Evolutionary conservation across 2,888 invertebrate species (phyloP).

Genomic region (Ichneumoninae sp.): DNA sequence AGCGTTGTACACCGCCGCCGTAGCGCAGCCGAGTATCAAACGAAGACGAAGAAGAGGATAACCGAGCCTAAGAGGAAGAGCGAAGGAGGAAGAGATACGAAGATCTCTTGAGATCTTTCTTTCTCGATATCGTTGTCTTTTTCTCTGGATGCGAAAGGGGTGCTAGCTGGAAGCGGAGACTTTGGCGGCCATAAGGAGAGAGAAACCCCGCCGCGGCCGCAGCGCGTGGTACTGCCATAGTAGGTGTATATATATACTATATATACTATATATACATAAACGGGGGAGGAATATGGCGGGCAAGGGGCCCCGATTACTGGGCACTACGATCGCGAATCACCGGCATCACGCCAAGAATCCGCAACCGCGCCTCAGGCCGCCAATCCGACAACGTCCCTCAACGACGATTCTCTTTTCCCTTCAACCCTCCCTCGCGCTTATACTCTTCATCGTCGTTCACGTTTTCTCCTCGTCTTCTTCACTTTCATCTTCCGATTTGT

Average conservation of each 20-base stretch:
- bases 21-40: conserved; percentile 76
- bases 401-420: conserved; percentile 65
- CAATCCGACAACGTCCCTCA: conserved; percentile 82
- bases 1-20: conserved; percentile 63
- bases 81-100: conserved; percentile 47
- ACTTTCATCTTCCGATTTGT: conserved; percentile 58
- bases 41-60: conserved; percentile 65
- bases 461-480: conserved; percentile 58
- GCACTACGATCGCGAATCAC: conserved; percentile 83
- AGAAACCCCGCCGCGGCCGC: conserved; percentile 43
- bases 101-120: conserved; percentile 19
- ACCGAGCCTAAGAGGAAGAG: conserved; percentile 34
- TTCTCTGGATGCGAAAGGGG: conserved; percentile 49
- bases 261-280: conserved; percentile 46
- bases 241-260: not conserved
- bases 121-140: conserved; percentile 22
- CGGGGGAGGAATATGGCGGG: conserved; percentile 80
- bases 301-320: conserved; percentile 82
- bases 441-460: conserved; percentile 46
- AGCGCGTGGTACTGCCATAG: conserved; percentile 57
- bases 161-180: conserved; percentile 42
- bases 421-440: conserved; percentile 61
- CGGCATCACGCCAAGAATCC: conserved; percentile 84
- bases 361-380: conserved; percentile 83
- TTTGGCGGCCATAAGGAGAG: conserved; percentile 56